Conservation (phyloP, 2,888 invertebrate genomes). For the Zygothrica quintamaculata region DNA sequence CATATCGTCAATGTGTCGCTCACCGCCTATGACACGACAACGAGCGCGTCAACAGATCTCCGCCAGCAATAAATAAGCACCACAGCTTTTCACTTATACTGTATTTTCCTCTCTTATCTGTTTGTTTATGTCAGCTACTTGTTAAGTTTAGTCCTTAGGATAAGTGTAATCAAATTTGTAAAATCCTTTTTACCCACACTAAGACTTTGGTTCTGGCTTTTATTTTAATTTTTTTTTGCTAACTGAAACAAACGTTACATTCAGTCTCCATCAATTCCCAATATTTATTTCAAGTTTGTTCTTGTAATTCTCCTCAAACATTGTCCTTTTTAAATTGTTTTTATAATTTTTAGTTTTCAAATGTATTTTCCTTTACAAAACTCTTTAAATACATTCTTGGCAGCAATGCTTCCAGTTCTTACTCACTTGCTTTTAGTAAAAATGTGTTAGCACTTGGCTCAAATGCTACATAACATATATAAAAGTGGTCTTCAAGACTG, state of each 20-base stretch:
- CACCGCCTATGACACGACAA: constrained; percentile 75
- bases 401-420: constrained; percentile 11
- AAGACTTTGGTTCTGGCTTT: constrained; percentile 66
- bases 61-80: constrained; percentile 56
- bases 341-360: too few species aligned
- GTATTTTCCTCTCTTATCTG: not conserved
- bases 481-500: constrained; percentile 77
- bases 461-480: constrained; percentile 32
- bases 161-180: constrained; percentile 54
- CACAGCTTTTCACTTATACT: constrained; percentile 4
- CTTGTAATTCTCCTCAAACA: not conserved
- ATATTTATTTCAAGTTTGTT: not conserved
- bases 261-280: too few species aligned
- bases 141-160: constrained; percentile 43
- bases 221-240: too few species aligned
- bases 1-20: constrained; percentile 54
- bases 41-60: constrained; percentile 76
- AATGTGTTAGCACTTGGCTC: constrained; percentile 9
- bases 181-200: constrained; percentile 35
- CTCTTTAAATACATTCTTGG: not conserved
- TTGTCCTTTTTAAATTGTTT: not conserved
- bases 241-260: too few species aligned
- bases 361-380: too few species aligned
- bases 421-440: constrained; percentile 40
- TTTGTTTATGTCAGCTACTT: constrained; percentile 20